Percentiles rank a stretch among this genome's conserved stretches.
These are phyloP conservation scores for Eriosoma lanigerum DNA, from an alignment of 1,140 invertebrate genomes.

Conservation along the genomic window DNA sequence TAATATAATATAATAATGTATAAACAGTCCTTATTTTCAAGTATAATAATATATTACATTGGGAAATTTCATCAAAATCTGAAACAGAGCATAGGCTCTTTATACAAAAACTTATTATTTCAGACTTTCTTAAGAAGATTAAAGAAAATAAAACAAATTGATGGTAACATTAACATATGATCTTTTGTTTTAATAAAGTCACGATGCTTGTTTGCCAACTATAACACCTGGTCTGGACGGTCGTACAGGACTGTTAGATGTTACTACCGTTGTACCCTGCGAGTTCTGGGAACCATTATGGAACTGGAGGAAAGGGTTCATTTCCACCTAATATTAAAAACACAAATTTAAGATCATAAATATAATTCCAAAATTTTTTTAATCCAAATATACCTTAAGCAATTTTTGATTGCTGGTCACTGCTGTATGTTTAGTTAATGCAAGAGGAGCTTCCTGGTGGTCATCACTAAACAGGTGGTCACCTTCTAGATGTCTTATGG, in stretches of 20 bases:
- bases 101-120: not conserved
- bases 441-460: constrained; percentile 70
- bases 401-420: constrained; percentile 51
- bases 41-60: not conserved
- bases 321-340: constrained; percentile 61
- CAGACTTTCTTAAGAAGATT: constrained; percentile 16
- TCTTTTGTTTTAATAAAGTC: constrained; percentile 58
- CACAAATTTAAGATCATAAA: constrained; percentile 2
- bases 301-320: constrained; percentile 68
- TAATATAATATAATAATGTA: not conserved
- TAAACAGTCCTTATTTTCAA: not conserved
- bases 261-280: constrained; percentile 55
- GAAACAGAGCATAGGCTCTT: not conserved
- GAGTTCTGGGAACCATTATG: constrained; percentile 57
- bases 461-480: constrained; percentile 55
- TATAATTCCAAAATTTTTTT: not conserved
- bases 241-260: constrained; percentile 58
- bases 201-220: constrained; percentile 78
- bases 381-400: not conserved
- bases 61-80: not conserved
- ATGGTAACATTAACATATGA: constrained; percentile 14
- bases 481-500: constrained; percentile 93
- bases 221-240: constrained; percentile 82
- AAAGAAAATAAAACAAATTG: not conserved
- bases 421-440: constrained; percentile 69